These are phyloP conservation scores for Prunella strophiata DNA, from an alignment of 2,797 vertebrate species.

Conservation along the genomic window DNA sequence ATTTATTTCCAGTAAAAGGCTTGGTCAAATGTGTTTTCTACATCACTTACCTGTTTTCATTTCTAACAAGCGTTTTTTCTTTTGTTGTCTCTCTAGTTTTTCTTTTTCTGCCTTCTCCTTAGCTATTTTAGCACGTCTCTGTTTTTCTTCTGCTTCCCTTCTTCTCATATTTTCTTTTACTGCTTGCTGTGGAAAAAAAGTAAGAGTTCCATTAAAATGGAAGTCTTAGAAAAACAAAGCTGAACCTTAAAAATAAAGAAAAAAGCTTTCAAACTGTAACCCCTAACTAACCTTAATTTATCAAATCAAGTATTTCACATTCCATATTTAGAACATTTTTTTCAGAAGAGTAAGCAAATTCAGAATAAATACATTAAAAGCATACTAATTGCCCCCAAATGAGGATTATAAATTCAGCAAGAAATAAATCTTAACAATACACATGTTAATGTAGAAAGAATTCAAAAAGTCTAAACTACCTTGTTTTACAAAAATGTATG, in stretches of 20 bases:
- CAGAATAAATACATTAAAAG: neutral
- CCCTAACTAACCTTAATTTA: neutral
- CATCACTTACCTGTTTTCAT: constrained; percentile 87
- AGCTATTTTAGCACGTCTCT: constrained; percentile 86
- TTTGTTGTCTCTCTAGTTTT: constrained; percentile 89
- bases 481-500: neutral
- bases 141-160: constrained; percentile 92
- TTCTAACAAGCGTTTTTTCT: constrained; percentile 89
- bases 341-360: neutral
- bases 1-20: neutral
- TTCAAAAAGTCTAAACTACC: neutral
- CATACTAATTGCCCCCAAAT: neutral
- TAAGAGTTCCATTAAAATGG: constrained; percentile 7
- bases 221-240: neutral
- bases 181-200: constrained; percentile 85
- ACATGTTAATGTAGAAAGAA: neutral
- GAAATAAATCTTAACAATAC: neutral
- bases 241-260: neutral
- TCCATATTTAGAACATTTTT: neutral
- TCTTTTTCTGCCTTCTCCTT: constrained; percentile 94
- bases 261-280: neutral
- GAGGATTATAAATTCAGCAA: neutral
- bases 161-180: constrained; percentile 88
- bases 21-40: neutral
- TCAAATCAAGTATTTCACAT: neutral